Evolutionary conservation across 2,797 vertebrate species (phyloP).

Genomic region (Anas capensis): DNA sequence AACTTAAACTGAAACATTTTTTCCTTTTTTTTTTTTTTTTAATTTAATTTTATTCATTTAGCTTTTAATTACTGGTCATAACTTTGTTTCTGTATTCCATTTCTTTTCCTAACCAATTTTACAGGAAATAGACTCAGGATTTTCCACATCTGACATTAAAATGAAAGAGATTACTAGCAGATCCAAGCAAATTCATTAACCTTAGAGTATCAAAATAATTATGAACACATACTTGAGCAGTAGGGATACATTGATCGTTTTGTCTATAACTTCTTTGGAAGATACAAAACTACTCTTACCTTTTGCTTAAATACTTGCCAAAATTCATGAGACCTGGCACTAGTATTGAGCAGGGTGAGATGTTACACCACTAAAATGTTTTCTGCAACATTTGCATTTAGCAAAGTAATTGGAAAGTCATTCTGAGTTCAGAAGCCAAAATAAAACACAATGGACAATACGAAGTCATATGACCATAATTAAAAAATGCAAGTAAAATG

Average conservation of each 20-base stretch:
- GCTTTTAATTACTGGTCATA: neutral
- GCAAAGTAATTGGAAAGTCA: neutral
- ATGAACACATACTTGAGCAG: neutral
- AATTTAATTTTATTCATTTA: neutral
- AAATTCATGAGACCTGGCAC: neutral
- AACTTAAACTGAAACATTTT: neutral
- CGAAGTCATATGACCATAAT: neutral
- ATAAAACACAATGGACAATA: constrained; percentile 12
- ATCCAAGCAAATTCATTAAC: neutral
- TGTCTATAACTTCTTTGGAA: neutral
- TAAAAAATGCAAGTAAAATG: neutral
- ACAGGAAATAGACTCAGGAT: neutral
- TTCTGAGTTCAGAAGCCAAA: neutral
- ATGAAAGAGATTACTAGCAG: neutral
- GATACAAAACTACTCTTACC: neutral
- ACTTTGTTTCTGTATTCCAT: neutral
- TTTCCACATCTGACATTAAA: neutral
- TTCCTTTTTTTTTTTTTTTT: neutral
- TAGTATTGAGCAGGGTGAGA: neutral
- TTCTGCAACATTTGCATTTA: neutral
- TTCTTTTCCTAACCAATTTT: neutral
- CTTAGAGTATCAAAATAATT: neutral
- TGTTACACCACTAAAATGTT: neutral
- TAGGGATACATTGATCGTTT: neutral
- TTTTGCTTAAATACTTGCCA: neutral